phyloP scores from a whole-genome alignment of 2,888 invertebrate species.

The Orthosia gracilis region DNA sequence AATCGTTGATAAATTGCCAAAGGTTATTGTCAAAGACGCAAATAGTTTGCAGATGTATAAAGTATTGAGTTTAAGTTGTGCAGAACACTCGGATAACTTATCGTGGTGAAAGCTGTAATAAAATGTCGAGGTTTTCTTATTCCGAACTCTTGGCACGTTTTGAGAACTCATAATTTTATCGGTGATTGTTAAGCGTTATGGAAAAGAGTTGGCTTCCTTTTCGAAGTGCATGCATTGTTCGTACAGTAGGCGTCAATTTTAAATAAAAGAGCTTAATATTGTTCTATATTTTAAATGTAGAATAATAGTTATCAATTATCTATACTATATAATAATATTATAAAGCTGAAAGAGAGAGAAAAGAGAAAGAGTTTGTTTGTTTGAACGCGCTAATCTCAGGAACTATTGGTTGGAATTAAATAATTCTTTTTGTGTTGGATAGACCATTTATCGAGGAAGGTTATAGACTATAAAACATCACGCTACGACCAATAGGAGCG shows the following conservation, averaged over 20 bases:
- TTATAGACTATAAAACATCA: too few species aligned
- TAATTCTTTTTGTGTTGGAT: too few species aligned
- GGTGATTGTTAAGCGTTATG: background rate
- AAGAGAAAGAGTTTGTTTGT: too few species aligned
- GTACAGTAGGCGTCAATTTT: background rate
- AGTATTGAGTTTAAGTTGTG: background rate
- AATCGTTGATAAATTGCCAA: constrained; percentile 32
- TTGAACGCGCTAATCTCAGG: too few species aligned
- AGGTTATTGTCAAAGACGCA: constrained; percentile 23
- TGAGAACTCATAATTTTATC: constrained; percentile 19
- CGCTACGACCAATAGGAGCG: too few species aligned
- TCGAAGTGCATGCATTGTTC: background rate
- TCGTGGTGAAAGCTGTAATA: background rate
- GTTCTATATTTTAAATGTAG: background rate
- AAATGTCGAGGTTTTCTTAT: constrained; percentile 15
- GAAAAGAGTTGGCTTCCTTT: background rate
- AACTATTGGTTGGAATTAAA: too few species aligned
- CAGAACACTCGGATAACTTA: background rate
- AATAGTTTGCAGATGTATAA: constrained; percentile 8
- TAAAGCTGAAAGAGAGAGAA: too few species aligned
- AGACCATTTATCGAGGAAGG: too few species aligned
- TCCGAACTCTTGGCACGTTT: constrained; percentile 22
- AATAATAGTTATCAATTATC: background rate
- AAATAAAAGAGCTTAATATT: background rate
- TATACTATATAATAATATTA: too few species aligned